These are phyloP conservation scores for Elachura formosa DNA, from an alignment of 2,113 vertebrate species.

Conservation along the genomic window DNA sequence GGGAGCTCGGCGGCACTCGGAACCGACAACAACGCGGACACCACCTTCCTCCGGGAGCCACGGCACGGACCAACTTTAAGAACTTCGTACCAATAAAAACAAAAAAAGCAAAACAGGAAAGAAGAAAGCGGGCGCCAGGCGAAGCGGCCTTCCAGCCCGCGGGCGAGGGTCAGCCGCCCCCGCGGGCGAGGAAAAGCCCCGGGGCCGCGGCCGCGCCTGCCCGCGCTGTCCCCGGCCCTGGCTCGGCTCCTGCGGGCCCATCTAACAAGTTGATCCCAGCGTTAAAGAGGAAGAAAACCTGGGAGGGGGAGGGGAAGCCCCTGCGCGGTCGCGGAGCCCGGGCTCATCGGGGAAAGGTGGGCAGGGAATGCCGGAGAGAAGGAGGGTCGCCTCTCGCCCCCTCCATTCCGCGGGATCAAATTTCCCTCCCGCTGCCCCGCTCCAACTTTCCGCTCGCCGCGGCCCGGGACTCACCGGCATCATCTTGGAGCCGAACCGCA, in stretches of 20 bases:
- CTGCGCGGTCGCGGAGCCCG: neutral
- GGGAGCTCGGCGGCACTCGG: neutral
- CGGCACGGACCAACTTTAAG: neutral
- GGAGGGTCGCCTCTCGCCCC: neutral
- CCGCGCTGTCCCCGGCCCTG: neutral
- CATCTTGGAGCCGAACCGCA: slow-evolving; percentile 91
- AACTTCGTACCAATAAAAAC: neutral
- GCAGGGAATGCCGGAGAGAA: neutral
- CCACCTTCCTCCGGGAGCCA: neutral
- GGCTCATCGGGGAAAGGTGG: neutral
- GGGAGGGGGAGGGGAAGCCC: neutral
- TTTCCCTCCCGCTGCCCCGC: neutral
- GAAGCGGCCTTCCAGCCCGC: neutral
- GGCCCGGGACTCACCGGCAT: slow-evolving; percentile 86
- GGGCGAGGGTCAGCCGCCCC: too few relatives aligned
- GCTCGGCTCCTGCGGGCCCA: neutral
- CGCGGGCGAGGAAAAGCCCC: neutral
- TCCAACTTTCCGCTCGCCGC: neutral
- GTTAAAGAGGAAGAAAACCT: neutral
- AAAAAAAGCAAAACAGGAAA: too few relatives aligned
- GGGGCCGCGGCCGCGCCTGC: neutral
- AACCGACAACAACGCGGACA: neutral
- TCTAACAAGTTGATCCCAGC: neutral
- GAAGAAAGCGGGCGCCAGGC: too few relatives aligned
- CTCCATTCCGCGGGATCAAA: neutral